Evolutionary conservation across 2,797 vertebrate genomes (phyloP).

Genomic region (Coregonus suidteri): DNA sequence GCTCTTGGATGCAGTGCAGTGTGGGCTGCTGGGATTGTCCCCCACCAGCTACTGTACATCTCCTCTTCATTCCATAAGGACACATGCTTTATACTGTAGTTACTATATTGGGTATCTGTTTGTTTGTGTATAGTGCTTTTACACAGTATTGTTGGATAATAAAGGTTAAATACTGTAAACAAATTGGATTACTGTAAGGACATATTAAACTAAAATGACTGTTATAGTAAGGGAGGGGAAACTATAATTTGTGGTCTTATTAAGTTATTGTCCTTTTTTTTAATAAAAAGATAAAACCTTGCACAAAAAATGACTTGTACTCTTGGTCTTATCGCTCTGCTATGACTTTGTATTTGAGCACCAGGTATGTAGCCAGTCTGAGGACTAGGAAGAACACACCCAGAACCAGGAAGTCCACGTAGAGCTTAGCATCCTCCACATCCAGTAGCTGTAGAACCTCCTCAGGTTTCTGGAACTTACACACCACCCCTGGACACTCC

Average conservation of each 20-base stretch:
- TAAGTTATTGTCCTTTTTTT: background rate
- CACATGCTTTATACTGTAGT: slow-evolving; percentile 61
- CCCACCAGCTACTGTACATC: slow-evolving; percentile 34
- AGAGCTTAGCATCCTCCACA: slow-evolving; percentile 94
- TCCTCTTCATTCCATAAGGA: slow-evolving; percentile 43
- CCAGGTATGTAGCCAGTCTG: slow-evolving; percentile 92
- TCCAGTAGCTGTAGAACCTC: slow-evolving; percentile 90
- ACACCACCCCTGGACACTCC: slow-evolving; percentile 82
- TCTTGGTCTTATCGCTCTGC: slow-evolving; percentile 84
- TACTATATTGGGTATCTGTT: slow-evolving; percentile 46
- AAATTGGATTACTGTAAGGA: slow-evolving; percentile 25
- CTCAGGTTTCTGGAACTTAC: slow-evolving; percentile 91
- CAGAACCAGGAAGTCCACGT: slow-evolving; percentile 94
- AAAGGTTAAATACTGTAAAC: slow-evolving; percentile 29
- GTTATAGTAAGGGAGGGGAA: slow-evolving; percentile 12
- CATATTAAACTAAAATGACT: slow-evolving; percentile 24
- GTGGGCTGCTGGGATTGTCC: slow-evolving; percentile 27
- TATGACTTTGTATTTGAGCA: slow-evolving; percentile 95
- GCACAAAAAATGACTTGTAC: background rate
- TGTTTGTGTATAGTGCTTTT: slow-evolving; percentile 46
- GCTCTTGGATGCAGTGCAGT: slow-evolving; percentile 10
- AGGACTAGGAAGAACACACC: slow-evolving; percentile 91
- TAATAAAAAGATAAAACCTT: slow-evolving; percentile 17
- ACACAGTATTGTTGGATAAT: slow-evolving; percentile 41
- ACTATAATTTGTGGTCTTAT: slow-evolving; percentile 22